A percentile compares a stretch with the other conserved stretches of the same genome.
Evolutionary conservation across 2,888 invertebrate species (phyloP).

Genomic region (Sarcophaga subvicina): DNA sequence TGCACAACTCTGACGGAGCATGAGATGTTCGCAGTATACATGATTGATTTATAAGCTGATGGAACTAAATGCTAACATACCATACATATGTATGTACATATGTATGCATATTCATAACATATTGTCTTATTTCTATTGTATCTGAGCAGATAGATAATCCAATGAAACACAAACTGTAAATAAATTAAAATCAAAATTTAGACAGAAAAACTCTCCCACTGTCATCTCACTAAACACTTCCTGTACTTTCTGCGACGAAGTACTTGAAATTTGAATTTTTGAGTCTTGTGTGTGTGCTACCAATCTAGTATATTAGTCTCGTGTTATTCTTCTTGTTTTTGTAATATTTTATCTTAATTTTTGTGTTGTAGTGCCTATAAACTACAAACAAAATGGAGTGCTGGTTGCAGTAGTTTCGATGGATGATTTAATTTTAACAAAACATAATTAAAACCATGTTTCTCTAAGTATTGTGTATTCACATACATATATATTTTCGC

Average conservation of each 20-base stretch:
- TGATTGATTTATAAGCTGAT: constrained; percentile 59
- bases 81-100: neutral
- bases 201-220: too few relatives aligned
- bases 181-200: too few relatives aligned
- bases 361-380: constrained; percentile 22
- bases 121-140: neutral
- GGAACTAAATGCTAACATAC: constrained; percentile 45
- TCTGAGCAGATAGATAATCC: too few relatives aligned
- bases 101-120: neutral
- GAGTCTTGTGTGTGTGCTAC: neutral
- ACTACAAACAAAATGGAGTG: constrained; percentile 43
- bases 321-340: neutral
- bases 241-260: too few relatives aligned
- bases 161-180: too few relatives aligned
- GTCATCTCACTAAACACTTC: too few relatives aligned
- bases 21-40: constrained; percentile 38
- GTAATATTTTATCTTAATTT: neutral
- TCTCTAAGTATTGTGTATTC: neutral
- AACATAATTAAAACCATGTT: neutral
- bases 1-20: constrained; percentile 8
- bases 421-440: constrained; percentile 34
- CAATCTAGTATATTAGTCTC: constrained; percentile 8
- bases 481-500: neutral
- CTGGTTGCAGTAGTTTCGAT: constrained; percentile 10
- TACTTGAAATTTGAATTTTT: too few relatives aligned